These are phyloP conservation scores for Eupithecia dodoneata DNA, from an alignment of 2,888 invertebrate species.

Conservation along the genomic window DNA sequence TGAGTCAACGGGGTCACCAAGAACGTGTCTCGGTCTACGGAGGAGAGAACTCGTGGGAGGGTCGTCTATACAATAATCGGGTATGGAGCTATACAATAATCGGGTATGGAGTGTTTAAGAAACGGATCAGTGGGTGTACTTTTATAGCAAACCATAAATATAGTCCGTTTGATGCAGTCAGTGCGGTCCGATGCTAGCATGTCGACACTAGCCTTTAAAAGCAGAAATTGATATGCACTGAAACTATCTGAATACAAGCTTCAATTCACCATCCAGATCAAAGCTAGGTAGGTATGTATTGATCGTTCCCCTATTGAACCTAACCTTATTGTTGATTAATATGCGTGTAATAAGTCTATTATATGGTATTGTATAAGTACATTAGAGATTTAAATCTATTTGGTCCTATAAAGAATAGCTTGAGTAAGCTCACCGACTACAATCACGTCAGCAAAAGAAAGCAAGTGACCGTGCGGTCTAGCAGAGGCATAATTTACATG, in stretches of 20 bases:
- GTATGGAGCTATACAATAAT: too few species aligned
- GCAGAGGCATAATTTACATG: conserved; percentile 20
- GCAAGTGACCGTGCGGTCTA: conserved; percentile 39
- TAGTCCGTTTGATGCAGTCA: too few species aligned
- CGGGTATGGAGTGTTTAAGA: too few species aligned
- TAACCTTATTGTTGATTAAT: conserved; percentile 14
- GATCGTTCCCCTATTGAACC: not conserved
- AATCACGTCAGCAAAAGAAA: conserved; percentile 38
- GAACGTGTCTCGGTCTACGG: too few species aligned
- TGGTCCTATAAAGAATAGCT: conserved; percentile 38
- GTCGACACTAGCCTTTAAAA: not conserved
- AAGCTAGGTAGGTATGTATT: not conserved
- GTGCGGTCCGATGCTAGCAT: too few species aligned
- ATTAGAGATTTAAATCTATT: conserved; percentile 30
- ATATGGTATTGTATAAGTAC: conserved; percentile 21
- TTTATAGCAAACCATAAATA: too few species aligned
- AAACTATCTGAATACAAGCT: not conserved
- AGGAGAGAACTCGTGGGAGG: too few species aligned
- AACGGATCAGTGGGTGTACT: too few species aligned
- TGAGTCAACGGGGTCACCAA: too few species aligned
- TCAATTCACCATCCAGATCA: conserved; percentile 2
- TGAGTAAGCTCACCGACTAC: conserved; percentile 10
- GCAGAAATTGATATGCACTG: not conserved
- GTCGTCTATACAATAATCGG: too few species aligned
- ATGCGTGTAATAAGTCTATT: conserved; percentile 28